Evolutionary conservation across 2,888 invertebrate genomes (phyloP), one percentile per base, ranked within the genome.

Genomic region (Heteromurus nitidus): DNA sequence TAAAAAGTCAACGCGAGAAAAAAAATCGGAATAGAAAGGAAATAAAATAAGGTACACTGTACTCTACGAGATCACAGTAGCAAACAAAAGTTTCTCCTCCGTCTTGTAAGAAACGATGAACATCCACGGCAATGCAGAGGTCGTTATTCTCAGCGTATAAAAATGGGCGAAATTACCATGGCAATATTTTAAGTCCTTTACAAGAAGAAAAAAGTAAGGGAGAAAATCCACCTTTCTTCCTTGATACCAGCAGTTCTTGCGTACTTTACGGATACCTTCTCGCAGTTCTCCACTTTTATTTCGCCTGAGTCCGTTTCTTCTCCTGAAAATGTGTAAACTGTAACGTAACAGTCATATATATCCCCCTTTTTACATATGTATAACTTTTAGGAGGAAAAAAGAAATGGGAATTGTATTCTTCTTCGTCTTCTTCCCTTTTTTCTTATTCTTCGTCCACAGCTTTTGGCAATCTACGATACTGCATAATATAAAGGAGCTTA

Each of bases 361-460:
- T 50, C 67, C 67, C 67, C 65, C 75, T 75, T 22, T 75, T 75
- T 75, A 75, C 75, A 75, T 75, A 75, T 75, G 75, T 75, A 75
- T 75, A 75, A 75, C 75, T 67, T 75, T 26, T n/a, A n/a, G n/a
- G 55, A 50, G 22, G 28, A n/a, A 72, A 24, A 65, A 74, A 75
- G 75, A 65, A 75, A 75, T 75, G 75, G 75, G 75, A 75, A 75
- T 75, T 65, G 65, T 75, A 75, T 75, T 65, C 75, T 28, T 75
- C 55, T 67, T 30, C 42, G 53, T 55, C 62, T 75, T 75, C 65
- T 31, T 74, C 36, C 36, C 53, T 73, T 22, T 50, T 73, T 64
- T 69, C 62, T 64, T 64, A 31, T 62, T 70, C 58, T 70, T 74
- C 74, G 20, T 36, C 47, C 70, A 42, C 77, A 50, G 62, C 77